phyloP scores from a whole-genome alignment of 1,140 invertebrate species.

The Pseudomyrmex flavicornis region DNA sequence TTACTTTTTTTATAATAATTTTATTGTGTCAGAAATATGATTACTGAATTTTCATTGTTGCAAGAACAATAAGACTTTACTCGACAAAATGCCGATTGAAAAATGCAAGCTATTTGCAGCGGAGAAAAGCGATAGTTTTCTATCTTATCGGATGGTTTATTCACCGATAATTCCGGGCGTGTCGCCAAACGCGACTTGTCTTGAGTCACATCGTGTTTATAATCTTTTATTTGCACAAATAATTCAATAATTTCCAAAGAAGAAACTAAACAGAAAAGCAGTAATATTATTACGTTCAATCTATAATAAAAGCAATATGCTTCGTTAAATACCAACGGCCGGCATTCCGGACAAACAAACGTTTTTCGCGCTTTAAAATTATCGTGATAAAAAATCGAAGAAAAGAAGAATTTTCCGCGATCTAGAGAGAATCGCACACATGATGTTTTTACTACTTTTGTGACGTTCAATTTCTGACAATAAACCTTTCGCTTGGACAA shows the following conservation, averaged over 20 bases:
- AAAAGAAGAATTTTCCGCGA: too few relatives aligned
- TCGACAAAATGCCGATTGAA: neutral
- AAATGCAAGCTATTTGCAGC: conserved; percentile 2
- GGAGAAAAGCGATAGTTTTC: neutral
- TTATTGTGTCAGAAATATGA: too few relatives aligned
- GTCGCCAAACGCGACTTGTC: neutral
- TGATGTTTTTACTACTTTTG: neutral
- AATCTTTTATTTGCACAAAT: conserved; percentile 21
- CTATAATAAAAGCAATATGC: neutral
- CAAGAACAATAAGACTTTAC: neutral
- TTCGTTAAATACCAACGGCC: neutral
- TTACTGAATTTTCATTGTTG: too few relatives aligned
- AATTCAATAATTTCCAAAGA: conserved; percentile 21
- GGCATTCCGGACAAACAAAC: neutral
- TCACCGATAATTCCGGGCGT: neutral
- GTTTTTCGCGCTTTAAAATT: neutral
- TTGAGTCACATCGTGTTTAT: conserved; percentile 14
- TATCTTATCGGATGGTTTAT: conserved; percentile 17
- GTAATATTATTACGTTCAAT: conserved; percentile 26
- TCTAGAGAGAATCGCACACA: too few relatives aligned
- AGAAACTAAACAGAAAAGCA: neutral
- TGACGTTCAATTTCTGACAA: neutral
- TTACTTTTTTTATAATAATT: too few relatives aligned
- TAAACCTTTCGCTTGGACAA: neutral
- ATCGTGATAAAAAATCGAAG: neutral